Conservation (phyloP, 1,140 invertebrate species). For the Aethina tumida region DNA sequence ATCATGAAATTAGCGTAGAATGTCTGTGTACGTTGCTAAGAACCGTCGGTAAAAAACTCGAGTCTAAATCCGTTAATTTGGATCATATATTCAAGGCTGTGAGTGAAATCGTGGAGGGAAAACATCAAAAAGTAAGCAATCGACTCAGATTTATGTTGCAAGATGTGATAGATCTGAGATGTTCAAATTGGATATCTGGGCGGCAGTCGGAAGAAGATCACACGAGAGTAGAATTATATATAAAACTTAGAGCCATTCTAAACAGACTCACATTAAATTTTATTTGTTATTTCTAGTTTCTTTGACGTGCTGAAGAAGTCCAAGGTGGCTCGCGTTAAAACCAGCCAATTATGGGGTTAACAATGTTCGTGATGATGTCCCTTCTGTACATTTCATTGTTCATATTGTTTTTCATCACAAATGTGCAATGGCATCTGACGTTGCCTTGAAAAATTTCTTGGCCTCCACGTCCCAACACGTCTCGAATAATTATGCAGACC, state of each 20-base stretch:
- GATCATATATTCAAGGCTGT: constrained; percentile 25
- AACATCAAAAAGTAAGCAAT: constrained; percentile 27
- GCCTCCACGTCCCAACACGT: no score
- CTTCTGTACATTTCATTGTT: no score
- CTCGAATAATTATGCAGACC: no score
- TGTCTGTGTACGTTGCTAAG: constrained; percentile 85
- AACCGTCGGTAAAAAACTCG: constrained; percentile 84
- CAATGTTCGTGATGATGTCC: constrained; percentile 31
- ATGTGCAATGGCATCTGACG: no score
- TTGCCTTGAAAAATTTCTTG: no score
- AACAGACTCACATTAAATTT: not conserved
- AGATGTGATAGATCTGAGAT: constrained; percentile 84
- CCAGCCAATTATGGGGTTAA: constrained; percentile 33
- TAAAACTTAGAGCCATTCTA: not conserved
- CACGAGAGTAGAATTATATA: constrained; percentile 19
- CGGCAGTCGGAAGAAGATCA: constrained; percentile 15
- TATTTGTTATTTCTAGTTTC: constrained; percentile 22
- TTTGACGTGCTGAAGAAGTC: constrained; percentile 32
- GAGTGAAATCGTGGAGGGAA: constrained; percentile 32
- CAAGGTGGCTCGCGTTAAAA: constrained; percentile 30
- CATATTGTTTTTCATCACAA: no score
- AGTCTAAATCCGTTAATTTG: constrained; percentile 41
- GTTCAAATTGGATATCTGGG: constrained; percentile 77
- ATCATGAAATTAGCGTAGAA: constrained; percentile 87
- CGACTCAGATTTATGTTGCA: constrained; percentile 78